Evolutionary conservation across 2,797 vertebrate species (phyloP), one percentile per base, ranked within the genome.

Genomic region (Mus minutoides): DNA sequence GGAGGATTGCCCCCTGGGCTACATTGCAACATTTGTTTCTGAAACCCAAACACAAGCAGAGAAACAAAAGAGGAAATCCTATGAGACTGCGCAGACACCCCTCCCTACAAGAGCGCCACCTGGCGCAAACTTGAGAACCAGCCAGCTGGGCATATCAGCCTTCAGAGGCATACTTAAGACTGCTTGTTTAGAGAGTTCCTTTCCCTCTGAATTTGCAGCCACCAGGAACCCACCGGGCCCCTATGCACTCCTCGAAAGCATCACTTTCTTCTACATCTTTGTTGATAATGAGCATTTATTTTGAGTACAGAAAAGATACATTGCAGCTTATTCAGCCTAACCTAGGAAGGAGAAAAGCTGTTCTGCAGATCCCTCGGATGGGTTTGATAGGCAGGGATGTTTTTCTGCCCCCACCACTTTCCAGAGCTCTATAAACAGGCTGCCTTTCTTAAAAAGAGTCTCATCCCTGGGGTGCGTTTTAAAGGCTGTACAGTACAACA

Each of bases 241-340:
- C 4, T 85, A n/a, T 2, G 11, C 10, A 21, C 54, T 73, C 76
- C 29, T 56, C 17, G 6, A 21, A 94, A 89, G 52, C 6, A 24
- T 71, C 79, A 82, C 62, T 82, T 87, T 58, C 91, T 80, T 83
- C 86, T 96, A 17, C 58, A 82, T 46, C 83, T 90, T 96, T 96
- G 95, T 92, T 94, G 97, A 94, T 94, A 90, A 90, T 0, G 60
- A 96, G 64, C 92, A 92, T 96, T 97, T 97, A 97, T 94, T 97
- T 97, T 85, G 90, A 96, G 97, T 93, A 92, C 95, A 96, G 89
- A 96, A 97, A 97, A 96, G 94, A 95, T 95, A 96, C 92, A 97
- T 80, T 69, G 92, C 88, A 94, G 94, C 80, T 97, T 92, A 84
- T 85, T 95, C 82, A 95, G 95, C 89, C 88, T 78, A 37, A 46